These are phyloP conservation scores for Scaptomyza reducta DNA, from an alignment of 2,888 invertebrate genomes.

Conservation along the genomic window DNA sequence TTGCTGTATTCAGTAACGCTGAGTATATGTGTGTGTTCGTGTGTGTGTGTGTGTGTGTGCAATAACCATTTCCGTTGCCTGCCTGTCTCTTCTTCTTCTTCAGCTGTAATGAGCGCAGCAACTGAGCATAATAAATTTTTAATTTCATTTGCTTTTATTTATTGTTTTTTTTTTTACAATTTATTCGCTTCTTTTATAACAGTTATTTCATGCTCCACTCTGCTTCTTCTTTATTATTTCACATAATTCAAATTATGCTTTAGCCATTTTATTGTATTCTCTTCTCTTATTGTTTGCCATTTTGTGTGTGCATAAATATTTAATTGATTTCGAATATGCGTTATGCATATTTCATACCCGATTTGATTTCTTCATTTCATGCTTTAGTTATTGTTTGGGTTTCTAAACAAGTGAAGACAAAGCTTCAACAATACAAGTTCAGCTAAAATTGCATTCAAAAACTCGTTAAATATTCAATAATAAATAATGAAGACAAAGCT, in stretches of 20 bases:
- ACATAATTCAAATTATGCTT: slow-evolving; percentile 46
- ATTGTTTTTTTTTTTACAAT: slow-evolving; percentile 51
- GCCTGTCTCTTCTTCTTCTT: slow-evolving; percentile 29
- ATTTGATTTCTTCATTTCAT: slow-evolving; percentile 36
- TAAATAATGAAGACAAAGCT: no score
- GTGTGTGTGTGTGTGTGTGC: slow-evolving; percentile 58
- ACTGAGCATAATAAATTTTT: slow-evolving; percentile 73
- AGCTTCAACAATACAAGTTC: neutral
- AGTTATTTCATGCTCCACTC: slow-evolving; percentile 1
- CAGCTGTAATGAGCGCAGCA: slow-evolving; percentile 30
- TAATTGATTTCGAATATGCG: slow-evolving; percentile 77
- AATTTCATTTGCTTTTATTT: slow-evolving; percentile 73
- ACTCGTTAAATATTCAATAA: no score
- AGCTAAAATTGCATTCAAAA: no score
- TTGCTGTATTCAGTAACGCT: slow-evolving; percentile 11
- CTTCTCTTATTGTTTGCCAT: slow-evolving; percentile 33
- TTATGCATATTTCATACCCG: slow-evolving; percentile 68
- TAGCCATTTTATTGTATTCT: slow-evolving; percentile 18
- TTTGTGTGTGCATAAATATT: slow-evolving; percentile 63
- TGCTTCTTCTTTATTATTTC: slow-evolving; percentile 17
- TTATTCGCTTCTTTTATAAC: slow-evolving; percentile 21
- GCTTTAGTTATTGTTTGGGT: slow-evolving; percentile 4
- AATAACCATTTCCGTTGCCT: slow-evolving; percentile 72
- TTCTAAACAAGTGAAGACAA: neutral
- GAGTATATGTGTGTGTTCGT: slow-evolving; percentile 24